These are phyloP conservation scores for Drosophila albomicans DNA, from an alignment of 1,140 invertebrate genomes.

Conservation along the genomic window DNA sequence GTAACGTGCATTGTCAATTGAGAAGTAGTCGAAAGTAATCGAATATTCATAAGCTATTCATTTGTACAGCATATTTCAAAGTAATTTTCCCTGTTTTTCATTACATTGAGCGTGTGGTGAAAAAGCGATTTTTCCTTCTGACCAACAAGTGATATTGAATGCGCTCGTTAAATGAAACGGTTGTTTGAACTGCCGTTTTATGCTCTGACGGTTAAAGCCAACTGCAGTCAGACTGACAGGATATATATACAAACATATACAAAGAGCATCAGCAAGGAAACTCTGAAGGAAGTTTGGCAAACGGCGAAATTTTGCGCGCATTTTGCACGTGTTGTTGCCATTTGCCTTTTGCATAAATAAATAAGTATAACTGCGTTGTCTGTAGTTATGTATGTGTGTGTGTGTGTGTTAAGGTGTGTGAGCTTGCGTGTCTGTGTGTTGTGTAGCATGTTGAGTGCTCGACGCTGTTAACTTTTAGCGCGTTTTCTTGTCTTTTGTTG, in stretches of 20 bases:
- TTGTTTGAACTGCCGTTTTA: neutral
- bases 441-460: conserved; percentile 46
- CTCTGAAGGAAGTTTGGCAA: conserved; percentile 17
- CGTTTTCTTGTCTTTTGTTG: conserved; percentile 52
- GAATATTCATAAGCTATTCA: conserved; percentile 45
- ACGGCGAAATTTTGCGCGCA: conserved; percentile 58
- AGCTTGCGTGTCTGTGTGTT: conserved; percentile 19
- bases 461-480: conserved; percentile 57
- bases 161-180: conserved; percentile 45
- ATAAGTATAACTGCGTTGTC: conserved; percentile 54
- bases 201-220: neutral
- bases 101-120: conserved; percentile 7
- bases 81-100: conserved; percentile 28
- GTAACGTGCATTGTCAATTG: neutral
- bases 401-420: conserved; percentile 14
- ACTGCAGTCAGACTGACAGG: conserved; percentile 33
- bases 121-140: conserved; percentile 13
- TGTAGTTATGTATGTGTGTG: conserved; percentile 14
- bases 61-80: conserved; percentile 33
- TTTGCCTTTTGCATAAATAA: conserved; percentile 66
- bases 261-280: conserved; percentile 12
- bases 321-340: conserved; percentile 62
- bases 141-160: conserved; percentile 65
- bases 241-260: neutral
- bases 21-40: conserved; percentile 9